Conservation (phyloP, 2,888 invertebrate species). For the Caprella mutica region DNA sequence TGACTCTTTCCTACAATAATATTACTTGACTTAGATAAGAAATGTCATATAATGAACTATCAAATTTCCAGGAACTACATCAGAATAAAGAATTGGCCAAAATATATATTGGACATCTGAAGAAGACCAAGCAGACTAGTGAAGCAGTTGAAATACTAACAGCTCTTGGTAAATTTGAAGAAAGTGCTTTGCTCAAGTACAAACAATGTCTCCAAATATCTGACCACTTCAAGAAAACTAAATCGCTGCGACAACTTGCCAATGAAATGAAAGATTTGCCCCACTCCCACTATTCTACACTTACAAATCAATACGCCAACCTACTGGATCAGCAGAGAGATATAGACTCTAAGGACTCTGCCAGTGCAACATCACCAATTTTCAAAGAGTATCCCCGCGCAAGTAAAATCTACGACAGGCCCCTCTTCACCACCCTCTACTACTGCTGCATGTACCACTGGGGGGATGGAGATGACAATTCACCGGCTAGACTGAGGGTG, state of each 20-base stretch:
- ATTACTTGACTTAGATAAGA: no score
- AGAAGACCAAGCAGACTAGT: not conserved
- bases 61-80: no score
- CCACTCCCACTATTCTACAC: not conserved
- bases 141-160: conserved; percentile 1
- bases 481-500: conserved; percentile 19
- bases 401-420: conserved; percentile 11
- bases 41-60: no score
- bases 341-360: conserved; percentile 18
- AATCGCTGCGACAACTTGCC: not conserved
- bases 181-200: not conserved
- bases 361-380: conserved; percentile 6
- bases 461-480: conserved; percentile 12
- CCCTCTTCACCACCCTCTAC: conserved; percentile 27
- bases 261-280: not conserved
- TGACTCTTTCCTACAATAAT: no score
- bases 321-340: conserved; percentile 18
- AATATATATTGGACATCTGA: no score
- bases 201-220: not conserved
- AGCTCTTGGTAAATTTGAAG: not conserved
- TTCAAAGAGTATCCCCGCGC: conserved; percentile 21
- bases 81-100: no score
- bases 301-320: not conserved
- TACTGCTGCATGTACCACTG: conserved; percentile 34
- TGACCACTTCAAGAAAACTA: conserved; percentile 1